Base-by-base conservation (phyloP, 2,888 invertebrate species). In the Saturnia japonica region DNA sequence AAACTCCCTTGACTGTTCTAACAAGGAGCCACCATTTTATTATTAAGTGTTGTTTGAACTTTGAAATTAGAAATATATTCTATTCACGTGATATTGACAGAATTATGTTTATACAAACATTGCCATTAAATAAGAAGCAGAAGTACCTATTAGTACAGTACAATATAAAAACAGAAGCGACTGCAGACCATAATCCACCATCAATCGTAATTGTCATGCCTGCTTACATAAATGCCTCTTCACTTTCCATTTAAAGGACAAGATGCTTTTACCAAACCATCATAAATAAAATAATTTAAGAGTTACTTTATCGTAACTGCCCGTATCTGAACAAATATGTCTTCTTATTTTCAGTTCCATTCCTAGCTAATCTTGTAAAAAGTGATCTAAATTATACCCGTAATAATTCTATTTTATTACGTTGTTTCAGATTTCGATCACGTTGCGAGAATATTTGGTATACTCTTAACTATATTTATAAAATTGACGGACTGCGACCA, bases 361-460 rank as follows among this genome's bases (percentile, higher is more conserved):
- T 54, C 9, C 2, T 22, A 0, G 1, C n/a, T n/a, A 1, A 22
- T 22, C 1, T 54, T n/a, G 2, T 54, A 54, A 54, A 6, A 54
- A 54, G 7, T 19, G 6, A n/a, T 51, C 6, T 0, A n/a, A 51
- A 22, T 2, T 54, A 11, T n/a, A 14, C 47, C 22, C 22, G 57
- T 60, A 60, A 28, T 28, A 28, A 60, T 28, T 22, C 8, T 28
- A 28, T 60, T 60, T 64, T 3, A 8, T 4, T 40, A 40, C 16
- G 70, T 91, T 91, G 89, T 93, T 93, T 0, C 91, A 93, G 93
- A 87, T 84, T 82, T 80, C 76, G 80, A 81, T 75, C 82, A 82
- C 75, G 81, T 82, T 73, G 81, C 86, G 74, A 77, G 88, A 75
- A 80, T 83, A 80, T 81, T 90, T 73, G 84, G 85, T 73, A 80